Conservation (phyloP, 2,113 vertebrate species). For the Loxodonta africana region DNA sequence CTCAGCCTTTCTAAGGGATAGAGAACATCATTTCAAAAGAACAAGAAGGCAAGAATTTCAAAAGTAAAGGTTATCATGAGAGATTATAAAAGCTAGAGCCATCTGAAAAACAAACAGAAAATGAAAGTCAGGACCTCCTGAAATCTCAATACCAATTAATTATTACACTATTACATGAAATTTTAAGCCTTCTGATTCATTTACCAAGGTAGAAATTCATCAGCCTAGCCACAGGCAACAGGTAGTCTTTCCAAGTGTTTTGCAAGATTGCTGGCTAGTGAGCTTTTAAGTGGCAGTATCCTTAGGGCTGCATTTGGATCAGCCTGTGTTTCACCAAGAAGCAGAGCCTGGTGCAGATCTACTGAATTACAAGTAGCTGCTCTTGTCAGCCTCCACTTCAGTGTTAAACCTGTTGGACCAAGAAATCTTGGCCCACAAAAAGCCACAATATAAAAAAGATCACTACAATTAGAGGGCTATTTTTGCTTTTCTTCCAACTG, state of each 20-base stretch:
- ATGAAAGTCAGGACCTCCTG: background rate
- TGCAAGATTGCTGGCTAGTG: background rate
- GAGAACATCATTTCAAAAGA: constrained; percentile 44
- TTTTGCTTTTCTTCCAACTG: background rate
- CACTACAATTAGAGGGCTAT: background rate
- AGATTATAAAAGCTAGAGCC: background rate
- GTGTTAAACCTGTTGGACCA: background rate
- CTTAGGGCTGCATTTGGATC: background rate
- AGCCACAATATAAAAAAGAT: background rate
- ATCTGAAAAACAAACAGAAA: background rate
- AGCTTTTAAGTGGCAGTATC: background rate
- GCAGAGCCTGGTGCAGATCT: background rate
- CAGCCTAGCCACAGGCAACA: background rate
- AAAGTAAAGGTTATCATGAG: background rate
- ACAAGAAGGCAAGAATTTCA: background rate
- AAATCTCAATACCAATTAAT: background rate
- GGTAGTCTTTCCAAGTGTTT: background rate
- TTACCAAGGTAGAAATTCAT: background rate
- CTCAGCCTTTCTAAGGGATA: background rate
- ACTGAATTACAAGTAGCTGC: background rate
- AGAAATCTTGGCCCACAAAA: background rate
- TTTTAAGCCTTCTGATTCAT: background rate
- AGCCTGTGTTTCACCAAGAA: background rate
- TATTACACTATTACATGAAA: background rate
- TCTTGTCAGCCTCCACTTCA: background rate